Conservation (phyloP, 2,113 vertebrate genomes). For the Ammospiza nelsoni region DNA sequence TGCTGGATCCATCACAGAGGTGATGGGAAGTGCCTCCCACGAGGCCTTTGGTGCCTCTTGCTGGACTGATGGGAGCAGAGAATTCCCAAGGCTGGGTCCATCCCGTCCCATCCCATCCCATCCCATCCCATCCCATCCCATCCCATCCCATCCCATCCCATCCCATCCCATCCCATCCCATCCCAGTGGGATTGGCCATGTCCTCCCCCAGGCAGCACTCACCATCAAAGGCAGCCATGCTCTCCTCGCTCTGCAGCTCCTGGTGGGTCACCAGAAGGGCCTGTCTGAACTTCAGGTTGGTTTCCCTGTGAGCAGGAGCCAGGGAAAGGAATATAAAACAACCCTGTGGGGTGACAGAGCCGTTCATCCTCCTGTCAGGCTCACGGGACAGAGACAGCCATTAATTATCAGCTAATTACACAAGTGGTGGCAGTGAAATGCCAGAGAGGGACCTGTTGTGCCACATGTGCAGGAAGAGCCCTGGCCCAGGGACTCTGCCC, state of each 20-base stretch:
- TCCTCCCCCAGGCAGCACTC: background rate
- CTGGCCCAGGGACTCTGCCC: background rate
- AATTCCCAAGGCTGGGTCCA: background rate
- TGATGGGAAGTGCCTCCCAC: background rate
- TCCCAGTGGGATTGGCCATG: fast-evolving
- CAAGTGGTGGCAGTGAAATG: background rate
- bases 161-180: background rate
- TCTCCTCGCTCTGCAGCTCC: slow-evolving; percentile 71
- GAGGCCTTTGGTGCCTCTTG: background rate
- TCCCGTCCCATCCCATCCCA: background rate
- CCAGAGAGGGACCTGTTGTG: background rate
- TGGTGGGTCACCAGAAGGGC: slow-evolving; percentile 83
- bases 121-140: too few relatives aligned
- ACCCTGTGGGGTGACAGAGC: background rate
- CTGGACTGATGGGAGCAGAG: background rate
- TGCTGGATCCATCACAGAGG: background rate
- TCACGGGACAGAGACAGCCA: background rate
- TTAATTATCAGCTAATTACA: background rate
- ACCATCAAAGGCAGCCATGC: slow-evolving; percentile 87
- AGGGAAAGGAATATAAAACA: background rate
- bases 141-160: background rate
- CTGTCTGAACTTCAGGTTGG: slow-evolving; percentile 91
- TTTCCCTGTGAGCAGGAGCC: slow-evolving; percentile 79
- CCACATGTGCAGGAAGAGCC: background rate
- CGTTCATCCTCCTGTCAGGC: background rate